Conservation (phyloP, 1,140 invertebrate genomes). For the Drosophila lacteicornis region DNA sequence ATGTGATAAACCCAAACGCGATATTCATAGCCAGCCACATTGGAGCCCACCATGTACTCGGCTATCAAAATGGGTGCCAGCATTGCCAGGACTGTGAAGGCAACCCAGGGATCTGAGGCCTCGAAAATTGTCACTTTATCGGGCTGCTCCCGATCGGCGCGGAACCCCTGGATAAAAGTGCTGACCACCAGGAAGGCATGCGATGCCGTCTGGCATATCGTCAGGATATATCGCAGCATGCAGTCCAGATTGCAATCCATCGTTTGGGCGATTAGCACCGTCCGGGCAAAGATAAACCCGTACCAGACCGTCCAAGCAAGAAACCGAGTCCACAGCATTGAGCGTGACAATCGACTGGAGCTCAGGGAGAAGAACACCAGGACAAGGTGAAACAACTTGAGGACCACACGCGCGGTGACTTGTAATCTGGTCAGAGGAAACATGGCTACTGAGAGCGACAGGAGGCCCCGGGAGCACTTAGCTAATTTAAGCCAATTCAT, state of each 20-base stretch:
- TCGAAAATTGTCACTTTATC: not conserved
- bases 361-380: conserved; percentile 34
- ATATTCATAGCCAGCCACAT: not conserved
- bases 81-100: conserved; percentile 9
- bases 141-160: not conserved
- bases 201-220: conserved; percentile 14
- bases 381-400: conserved; percentile 22
- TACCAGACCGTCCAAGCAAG: conserved; percentile 52
- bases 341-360: conserved; percentile 1
- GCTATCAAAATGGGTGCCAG: conserved; percentile 19
- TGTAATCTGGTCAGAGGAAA: conserved; percentile 26
- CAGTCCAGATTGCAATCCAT: conserved; percentile 51
- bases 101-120: conserved; percentile 4
- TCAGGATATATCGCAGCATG: conserved; percentile 28
- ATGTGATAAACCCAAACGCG: conserved; percentile 16
- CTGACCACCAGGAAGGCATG: conserved; percentile 47
- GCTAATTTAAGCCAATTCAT: conserved; percentile 31
- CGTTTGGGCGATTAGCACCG: not conserved
- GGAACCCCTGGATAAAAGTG: conserved; percentile 32
- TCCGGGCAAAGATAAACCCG: not conserved
- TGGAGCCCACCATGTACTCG: conserved; percentile 6
- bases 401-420: conserved; percentile 13
- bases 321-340: conserved; percentile 24
- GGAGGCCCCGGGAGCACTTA: not conserved
- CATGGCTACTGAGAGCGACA: conserved; percentile 42